phyloP scores from a whole-genome alignment of 2,797 vertebrate genomes.

The Petrocephalus sullivani region DNA sequence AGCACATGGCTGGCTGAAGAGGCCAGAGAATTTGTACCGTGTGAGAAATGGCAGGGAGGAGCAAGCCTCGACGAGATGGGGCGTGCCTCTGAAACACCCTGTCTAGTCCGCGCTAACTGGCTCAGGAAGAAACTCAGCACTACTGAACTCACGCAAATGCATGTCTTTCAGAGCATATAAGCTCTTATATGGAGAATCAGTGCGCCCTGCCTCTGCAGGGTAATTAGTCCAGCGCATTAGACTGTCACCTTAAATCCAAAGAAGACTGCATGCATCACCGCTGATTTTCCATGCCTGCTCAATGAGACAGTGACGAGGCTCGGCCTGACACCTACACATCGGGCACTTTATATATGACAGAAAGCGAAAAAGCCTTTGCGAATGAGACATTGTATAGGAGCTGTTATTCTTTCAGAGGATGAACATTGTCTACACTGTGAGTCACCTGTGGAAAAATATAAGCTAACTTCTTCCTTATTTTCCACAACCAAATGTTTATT shows the following conservation, averaged over 20 bases:
- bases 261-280: constrained; percentile 28
- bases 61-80: neutral
- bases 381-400: constrained; percentile 22
- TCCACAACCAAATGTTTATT: neutral
- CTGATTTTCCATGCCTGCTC: constrained; percentile 23
- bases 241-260: constrained; percentile 31
- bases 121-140: neutral
- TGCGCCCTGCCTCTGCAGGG: constrained; percentile 8
- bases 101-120: neutral
- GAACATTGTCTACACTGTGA: constrained; percentile 8
- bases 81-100: neutral
- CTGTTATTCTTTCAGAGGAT: constrained; percentile 21
- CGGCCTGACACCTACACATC: constrained; percentile 13
- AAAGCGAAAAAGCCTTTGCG: neutral
- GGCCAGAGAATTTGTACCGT: constrained; percentile 5
- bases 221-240: constrained; percentile 29
- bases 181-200: neutral
- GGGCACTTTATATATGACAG: constrained; percentile 16
- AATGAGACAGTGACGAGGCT: constrained; percentile 16
- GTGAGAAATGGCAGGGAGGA: neutral
- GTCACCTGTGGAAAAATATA: constrained; percentile 7
- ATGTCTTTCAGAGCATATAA: constrained; percentile 21
- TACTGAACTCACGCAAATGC: neutral
- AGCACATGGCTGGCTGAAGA: constrained; percentile 24
- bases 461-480: neutral